Conservation (phyloP, 2,888 invertebrate genomes). For the Pristionchus entomophagus region DNA sequence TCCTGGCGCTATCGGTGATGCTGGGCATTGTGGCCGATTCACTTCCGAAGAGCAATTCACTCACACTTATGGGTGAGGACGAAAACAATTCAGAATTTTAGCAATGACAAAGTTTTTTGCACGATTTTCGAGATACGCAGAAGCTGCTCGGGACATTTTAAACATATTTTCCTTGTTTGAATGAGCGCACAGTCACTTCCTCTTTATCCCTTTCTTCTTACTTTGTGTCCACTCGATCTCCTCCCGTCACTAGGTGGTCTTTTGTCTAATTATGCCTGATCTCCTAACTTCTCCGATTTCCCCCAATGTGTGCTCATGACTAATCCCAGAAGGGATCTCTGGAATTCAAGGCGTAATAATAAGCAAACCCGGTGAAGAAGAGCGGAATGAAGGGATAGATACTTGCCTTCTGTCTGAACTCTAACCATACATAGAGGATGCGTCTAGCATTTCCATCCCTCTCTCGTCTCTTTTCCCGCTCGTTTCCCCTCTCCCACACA, state of each 20-base stretch:
- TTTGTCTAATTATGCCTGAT: background rate
- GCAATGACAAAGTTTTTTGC: no score
- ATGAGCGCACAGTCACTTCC: no score
- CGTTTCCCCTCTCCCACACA: no score
- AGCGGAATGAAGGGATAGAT: no score
- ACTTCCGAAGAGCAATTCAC: conserved; percentile 9
- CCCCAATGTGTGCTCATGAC: background rate
- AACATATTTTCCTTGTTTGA: background rate
- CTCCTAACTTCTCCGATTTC: no score
- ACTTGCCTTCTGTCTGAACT: no score
- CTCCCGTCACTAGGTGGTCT: background rate
- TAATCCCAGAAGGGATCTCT: background rate
- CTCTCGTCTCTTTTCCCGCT: no score
- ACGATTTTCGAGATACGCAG: background rate
- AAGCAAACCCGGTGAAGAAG: background rate
- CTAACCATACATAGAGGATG: no score
- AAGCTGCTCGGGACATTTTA: background rate
- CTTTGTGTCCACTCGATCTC: no score
- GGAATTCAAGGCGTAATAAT: no score
- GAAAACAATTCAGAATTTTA: no score
- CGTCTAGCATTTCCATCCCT: no score
- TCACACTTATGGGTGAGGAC: conserved; percentile 38
- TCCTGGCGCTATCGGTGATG: conserved; percentile 41
- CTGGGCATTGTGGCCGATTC: conserved; percentile 28
- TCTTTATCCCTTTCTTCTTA: background rate